Evolutionary conservation across 2,113 vertebrate genomes (phyloP), one percentile per base, ranked within the genome.

Genomic region (Pimephales promelas): DNA sequence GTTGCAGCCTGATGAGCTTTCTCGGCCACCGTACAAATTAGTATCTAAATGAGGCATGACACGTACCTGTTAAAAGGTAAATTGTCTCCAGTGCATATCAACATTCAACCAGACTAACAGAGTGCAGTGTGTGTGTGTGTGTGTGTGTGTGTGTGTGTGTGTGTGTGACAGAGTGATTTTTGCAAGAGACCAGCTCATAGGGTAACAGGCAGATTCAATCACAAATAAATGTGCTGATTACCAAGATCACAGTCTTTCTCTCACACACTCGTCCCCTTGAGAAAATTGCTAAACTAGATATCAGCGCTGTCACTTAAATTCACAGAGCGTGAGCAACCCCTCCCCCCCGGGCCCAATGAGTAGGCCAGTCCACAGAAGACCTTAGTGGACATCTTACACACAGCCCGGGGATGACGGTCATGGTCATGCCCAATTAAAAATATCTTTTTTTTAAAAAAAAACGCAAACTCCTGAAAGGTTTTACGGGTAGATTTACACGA

Each of bases 21-120:
- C n/a, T n/a, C n/a, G n/a, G n/a, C n/a, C n/a, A n/a, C n/a, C n/a
- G n/a, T n/a, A n/a, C n/a, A 84, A 81, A 87, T 86, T 83, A 85
- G 34, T 43, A 74, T 61, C 22, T 31, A 43, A 78, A 40, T 56
- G 66, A 76, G 47, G 43, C 45, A 40, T 81, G 66, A 81, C 72
- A 56, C 13, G 31, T 52, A 34, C 72, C 82, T 28, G 49, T 68
- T 62, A n/a, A 36, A 40, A 11, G 24, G 36, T 66, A 34, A 68
- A 61, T 61, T 59, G 36, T 49, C 47, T 70, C 45, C n/a, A 57
- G 28, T 34, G 62, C 71, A 86, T 80, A 78, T 52, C 36, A 70
- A 87, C 66, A 84, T 70, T 74, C 43, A 88, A 82, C 43, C 66
- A 74, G 24, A 73, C 31, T 43, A 76, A 64, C 45, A 64, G 54